Evolutionary conservation across 2,888 invertebrate genomes (phyloP).

Genomic region (Ophion ellenae): DNA sequence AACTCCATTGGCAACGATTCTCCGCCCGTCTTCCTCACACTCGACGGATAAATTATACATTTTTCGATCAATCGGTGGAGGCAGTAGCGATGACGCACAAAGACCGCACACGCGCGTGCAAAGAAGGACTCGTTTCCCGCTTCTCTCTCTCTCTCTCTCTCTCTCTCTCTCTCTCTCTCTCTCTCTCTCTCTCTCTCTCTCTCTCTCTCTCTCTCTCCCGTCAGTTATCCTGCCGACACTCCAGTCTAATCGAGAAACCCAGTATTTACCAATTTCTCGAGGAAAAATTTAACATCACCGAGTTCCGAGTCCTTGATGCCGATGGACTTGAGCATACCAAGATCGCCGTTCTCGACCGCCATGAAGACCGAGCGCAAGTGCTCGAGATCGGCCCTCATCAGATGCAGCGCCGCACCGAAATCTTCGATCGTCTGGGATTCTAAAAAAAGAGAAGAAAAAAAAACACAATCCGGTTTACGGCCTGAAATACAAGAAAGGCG

Average conservation of each 20-base stretch:
- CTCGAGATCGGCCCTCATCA: slow-evolving; percentile 95
- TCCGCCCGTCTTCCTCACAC: not conserved
- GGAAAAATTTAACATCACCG: slow-evolving; percentile 97
- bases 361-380: slow-evolving; percentile 97
- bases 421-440: slow-evolving; percentile 98
- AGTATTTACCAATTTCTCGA: slow-evolving; percentile 97
- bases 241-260: slow-evolving; percentile 94
- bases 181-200: no score
- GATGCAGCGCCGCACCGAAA: slow-evolving; percentile 94
- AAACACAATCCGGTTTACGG: no score
- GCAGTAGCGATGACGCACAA: slow-evolving; percentile 63
- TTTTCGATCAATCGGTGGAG: slow-evolving; percentile 24
- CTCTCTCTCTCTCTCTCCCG: no score
- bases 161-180: no score
- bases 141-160: no score
- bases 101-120: slow-evolving; percentile 5
- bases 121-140: slow-evolving; percentile 17
- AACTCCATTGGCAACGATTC: slow-evolving; percentile 14
- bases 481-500: not conserved
- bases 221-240: not conserved
- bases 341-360: slow-evolving; percentile 97
- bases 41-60: not conserved
- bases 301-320: slow-evolving; percentile 98
- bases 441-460: slow-evolving; percentile 79
- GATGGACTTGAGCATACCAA: slow-evolving; percentile 96